Evolutionary conservation across 2,113 vertebrate species (phyloP).

Genomic region (Sorex fumeus): DNA sequence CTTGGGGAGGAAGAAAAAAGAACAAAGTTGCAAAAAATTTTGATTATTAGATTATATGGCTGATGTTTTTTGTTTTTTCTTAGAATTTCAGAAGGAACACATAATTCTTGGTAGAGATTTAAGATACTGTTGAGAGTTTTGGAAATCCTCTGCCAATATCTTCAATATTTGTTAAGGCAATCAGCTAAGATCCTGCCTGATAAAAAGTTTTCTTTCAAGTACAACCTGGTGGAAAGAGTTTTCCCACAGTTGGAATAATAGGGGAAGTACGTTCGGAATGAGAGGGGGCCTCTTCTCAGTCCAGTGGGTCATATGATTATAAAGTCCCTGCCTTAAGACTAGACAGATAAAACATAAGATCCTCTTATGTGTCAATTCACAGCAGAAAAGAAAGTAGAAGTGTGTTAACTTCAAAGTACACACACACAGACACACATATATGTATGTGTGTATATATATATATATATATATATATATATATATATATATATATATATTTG

Average conservation of each 20-base stretch:
- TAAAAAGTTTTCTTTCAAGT: background rate
- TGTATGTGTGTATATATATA: too few relatives aligned
- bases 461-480: too few relatives aligned
- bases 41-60: background rate
- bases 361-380: background rate
- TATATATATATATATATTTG: too few relatives aligned
- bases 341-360: conserved; percentile 43
- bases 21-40: too few relatives aligned
- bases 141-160: background rate
- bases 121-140: conserved; percentile 20
- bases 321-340: background rate
- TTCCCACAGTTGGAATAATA: background rate
- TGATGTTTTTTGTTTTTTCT: conserved; percentile 57
- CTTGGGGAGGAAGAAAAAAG: too few relatives aligned
- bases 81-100: conserved; percentile 22
- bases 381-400: conserved; percentile 24
- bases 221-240: background rate
- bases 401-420: too few relatives aligned
- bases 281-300: background rate
- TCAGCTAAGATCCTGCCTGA: background rate
- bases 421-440: too few relatives aligned
- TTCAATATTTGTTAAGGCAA: background rate
- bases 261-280: background rate
- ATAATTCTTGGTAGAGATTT: conserved; percentile 22
- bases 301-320: background rate